Evolutionary conservation across 1,140 invertebrate genomes (phyloP).

Genomic region (Drosophila yakuba): DNA sequence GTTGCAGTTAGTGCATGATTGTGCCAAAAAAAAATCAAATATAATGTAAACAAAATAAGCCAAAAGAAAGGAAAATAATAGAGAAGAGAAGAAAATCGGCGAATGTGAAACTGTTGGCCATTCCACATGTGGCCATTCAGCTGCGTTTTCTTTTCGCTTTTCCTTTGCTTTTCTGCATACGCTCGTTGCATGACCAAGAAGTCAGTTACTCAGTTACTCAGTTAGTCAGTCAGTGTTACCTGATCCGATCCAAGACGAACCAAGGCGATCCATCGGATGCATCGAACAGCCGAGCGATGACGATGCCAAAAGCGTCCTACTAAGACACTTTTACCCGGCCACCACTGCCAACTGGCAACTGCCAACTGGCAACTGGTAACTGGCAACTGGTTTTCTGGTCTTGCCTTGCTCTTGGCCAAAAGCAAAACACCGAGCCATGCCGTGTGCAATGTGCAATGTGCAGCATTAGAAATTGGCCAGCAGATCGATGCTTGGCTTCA

Average conservation of each 20-base stretch:
- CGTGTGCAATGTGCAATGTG: slow-evolving; percentile 5
- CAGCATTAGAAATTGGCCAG: slow-evolving; percentile 74
- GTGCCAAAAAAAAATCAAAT: slow-evolving; percentile 32
- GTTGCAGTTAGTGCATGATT: slow-evolving; percentile 14
- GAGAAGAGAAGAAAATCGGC: slow-evolving; percentile 35
- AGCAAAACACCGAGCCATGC: slow-evolving; percentile 11
- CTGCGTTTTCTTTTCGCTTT: slow-evolving; percentile 69
- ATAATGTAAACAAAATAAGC: slow-evolving; percentile 7
- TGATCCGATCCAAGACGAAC: slow-evolving; percentile 31
- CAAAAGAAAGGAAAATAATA: slow-evolving; percentile 30
- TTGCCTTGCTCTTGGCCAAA: slow-evolving; percentile 32
- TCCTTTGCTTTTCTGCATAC: slow-evolving; percentile 51
- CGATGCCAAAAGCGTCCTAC: slow-evolving; percentile 74
- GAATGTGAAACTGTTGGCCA: slow-evolving; percentile 51
- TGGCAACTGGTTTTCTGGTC: slow-evolving; percentile 43
- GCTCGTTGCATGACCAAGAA: slow-evolving; percentile 73
- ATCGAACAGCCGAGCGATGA: slow-evolving; percentile 31
- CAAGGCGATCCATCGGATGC: not conserved
- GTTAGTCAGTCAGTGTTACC: slow-evolving; percentile 65
- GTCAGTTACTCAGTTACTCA: slow-evolving; percentile 62
- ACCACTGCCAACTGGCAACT: slow-evolving; percentile 25
- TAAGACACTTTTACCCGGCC: slow-evolving; percentile 61
- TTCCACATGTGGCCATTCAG: slow-evolving; percentile 38
- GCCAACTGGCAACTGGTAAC: slow-evolving; percentile 12
- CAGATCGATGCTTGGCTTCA: slow-evolving; percentile 53